These are phyloP conservation scores for Oreocharis arfaki DNA, from an alignment of 2,113 vertebrate genomes.

Conservation along the genomic window DNA sequence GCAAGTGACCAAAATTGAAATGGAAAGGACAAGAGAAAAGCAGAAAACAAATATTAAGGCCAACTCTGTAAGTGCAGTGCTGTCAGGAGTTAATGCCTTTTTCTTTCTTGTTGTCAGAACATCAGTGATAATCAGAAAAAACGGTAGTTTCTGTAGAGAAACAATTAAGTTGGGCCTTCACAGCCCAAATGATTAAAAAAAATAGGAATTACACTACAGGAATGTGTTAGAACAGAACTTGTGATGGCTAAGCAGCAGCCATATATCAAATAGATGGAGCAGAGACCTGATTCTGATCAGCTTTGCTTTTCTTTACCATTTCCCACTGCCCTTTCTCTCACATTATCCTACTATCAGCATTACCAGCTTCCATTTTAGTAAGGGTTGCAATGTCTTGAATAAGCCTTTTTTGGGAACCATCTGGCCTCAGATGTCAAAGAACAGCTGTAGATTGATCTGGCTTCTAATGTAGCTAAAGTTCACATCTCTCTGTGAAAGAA, in stretches of 20 bases:
- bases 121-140: background rate
- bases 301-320: background rate
- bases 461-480: background rate
- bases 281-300: background rate
- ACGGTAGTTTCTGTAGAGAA: background rate
- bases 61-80: background rate
- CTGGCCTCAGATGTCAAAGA: slow-evolving; percentile 46
- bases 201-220: background rate
- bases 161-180: background rate
- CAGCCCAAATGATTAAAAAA: background rate
- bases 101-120: background rate
- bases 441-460: slow-evolving; percentile 33
- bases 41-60: background rate
- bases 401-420: slow-evolving; percentile 42
- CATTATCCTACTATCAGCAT: background rate
- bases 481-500: background rate
- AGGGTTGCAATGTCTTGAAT: background rate
- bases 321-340: background rate
- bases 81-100: slow-evolving; percentile 7
- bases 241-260: background rate
- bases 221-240: background rate
- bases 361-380: background rate
- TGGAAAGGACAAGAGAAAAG: background rate
- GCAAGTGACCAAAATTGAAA: background rate
- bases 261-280: background rate